Conservation (phyloP, 2,888 invertebrate species). For the Himalopsyche japonica region DNA sequence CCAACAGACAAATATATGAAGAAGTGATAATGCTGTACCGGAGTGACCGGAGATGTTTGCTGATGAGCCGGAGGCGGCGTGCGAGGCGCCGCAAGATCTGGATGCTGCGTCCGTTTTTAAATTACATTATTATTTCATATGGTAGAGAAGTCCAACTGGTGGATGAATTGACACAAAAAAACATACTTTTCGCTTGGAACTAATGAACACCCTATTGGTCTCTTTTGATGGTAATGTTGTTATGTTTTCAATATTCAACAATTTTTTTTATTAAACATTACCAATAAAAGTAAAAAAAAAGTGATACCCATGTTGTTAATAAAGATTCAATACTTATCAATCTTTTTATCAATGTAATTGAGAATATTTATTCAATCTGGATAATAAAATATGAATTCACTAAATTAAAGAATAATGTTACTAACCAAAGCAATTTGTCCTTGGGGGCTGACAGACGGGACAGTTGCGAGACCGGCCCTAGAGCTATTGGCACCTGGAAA, state of each 20-base stretch:
- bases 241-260: too few relatives aligned
- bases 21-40: slow-evolving; percentile 55
- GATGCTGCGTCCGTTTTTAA: slow-evolving; percentile 59
- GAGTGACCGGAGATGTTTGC: slow-evolving; percentile 72
- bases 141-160: not conserved
- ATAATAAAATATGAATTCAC: not conserved
- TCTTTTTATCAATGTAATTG: too few relatives aligned
- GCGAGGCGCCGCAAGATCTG: slow-evolving; percentile 63
- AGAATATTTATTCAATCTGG: not conserved
- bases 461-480: slow-evolving; percentile 58
- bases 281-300: too few relatives aligned
- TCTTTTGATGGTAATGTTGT: too few relatives aligned
- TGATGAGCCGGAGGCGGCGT: slow-evolving; percentile 87
- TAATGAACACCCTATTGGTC: too few relatives aligned
- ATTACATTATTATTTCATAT: not conserved
- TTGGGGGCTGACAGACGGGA: slow-evolving; percentile 66
- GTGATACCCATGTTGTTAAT: too few relatives aligned
- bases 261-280: too few relatives aligned
- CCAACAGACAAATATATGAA: slow-evolving; percentile 34
- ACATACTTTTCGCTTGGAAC: too few relatives aligned
- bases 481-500: slow-evolving; percentile 53
- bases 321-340: too few relatives aligned
- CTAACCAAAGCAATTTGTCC: slow-evolving; percentile 71
- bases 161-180: not conserved
- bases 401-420: slow-evolving; percentile 28